phyloP scores from a whole-genome alignment of 2,888 invertebrate genomes.

The Scaeva pyrastri region DNA sequence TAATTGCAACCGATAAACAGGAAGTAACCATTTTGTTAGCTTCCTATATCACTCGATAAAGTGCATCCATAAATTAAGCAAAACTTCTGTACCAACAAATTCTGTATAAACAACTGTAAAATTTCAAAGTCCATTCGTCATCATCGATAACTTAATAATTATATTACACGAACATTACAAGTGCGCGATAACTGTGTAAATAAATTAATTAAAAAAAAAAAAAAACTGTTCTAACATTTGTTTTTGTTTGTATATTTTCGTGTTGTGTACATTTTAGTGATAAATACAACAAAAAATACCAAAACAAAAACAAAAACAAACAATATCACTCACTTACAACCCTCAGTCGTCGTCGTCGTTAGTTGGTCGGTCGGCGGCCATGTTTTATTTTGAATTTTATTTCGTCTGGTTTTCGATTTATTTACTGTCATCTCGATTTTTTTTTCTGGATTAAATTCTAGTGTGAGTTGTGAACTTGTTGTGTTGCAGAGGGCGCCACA shows the following conservation, averaged over 20 bases:
- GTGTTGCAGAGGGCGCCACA: slow-evolving; percentile 14
- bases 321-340: slow-evolving; percentile 47
- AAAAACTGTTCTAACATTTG: slow-evolving; percentile 20
- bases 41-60: background rate
- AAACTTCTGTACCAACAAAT: no score
- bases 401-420: slow-evolving; percentile 34
- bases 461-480: slow-evolving; percentile 14
- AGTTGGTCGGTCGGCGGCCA: slow-evolving; percentile 12
- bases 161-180: background rate
- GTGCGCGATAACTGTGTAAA: background rate
- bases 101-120: slow-evolving; percentile 5
- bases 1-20: slow-evolving; percentile 37
- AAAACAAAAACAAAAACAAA: background rate
- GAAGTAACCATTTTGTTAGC: slow-evolving; percentile 52
- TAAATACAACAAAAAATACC: slow-evolving; percentile 5
- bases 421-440: slow-evolving; percentile 20
- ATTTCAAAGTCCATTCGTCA: slow-evolving; percentile 63
- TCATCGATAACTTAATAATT: slow-evolving; percentile 38
- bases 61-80: background rate
- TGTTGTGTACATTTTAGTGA: background rate
- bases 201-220: no score
- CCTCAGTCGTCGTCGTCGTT: background rate
- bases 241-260: slow-evolving; percentile 1
- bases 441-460: slow-evolving; percentile 44
- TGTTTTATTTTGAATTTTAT: slow-evolving; percentile 27